Percentiles rank a stretch among this genome's conserved stretches.
Conservation (phyloP, 2,113 vertebrate genomes). For the Pedetes capensis region DNA sequence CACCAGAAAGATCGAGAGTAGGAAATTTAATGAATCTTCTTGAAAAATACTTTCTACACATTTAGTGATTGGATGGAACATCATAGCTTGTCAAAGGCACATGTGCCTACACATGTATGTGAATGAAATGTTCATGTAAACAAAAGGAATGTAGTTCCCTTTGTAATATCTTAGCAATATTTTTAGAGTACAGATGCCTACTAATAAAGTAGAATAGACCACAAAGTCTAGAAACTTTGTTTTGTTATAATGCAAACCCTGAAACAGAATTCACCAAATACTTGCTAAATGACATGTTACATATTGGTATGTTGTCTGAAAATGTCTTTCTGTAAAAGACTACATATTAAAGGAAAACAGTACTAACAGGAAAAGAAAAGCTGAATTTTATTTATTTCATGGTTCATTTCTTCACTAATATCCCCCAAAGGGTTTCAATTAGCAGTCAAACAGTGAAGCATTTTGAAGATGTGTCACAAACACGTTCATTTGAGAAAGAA, state of each 20-base stretch:
- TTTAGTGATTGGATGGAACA: not conserved
- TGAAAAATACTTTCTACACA: too few relatives aligned
- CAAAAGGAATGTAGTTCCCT: not conserved
- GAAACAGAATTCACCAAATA: not conserved
- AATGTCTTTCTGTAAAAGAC: not conserved
- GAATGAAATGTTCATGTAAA: not conserved
- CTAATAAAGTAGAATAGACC: not conserved
- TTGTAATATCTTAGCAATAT: not conserved
- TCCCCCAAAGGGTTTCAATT: not conserved
- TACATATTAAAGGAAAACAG: not conserved
- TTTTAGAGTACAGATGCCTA: not conserved
- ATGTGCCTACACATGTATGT: accelerated
- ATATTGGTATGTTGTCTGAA: not conserved
- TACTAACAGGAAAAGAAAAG: not conserved
- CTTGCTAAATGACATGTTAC: not conserved
- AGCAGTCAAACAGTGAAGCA: conserved; percentile 19
- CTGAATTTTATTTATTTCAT: conserved; percentile 39
- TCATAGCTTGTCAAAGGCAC: not conserved
- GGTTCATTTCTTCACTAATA: conserved; percentile 1
- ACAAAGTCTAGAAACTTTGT: not conserved
- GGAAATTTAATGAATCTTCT: too few relatives aligned
- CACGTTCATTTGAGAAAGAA: conserved; percentile 3
- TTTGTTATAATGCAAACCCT: not conserved
- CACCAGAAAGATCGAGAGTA: not conserved
- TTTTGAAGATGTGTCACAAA: not conserved